These are phyloP conservation scores for Prionailurus viverrinus DNA, from an alignment of 2,113 vertebrate species.

Conservation along the genomic window DNA sequence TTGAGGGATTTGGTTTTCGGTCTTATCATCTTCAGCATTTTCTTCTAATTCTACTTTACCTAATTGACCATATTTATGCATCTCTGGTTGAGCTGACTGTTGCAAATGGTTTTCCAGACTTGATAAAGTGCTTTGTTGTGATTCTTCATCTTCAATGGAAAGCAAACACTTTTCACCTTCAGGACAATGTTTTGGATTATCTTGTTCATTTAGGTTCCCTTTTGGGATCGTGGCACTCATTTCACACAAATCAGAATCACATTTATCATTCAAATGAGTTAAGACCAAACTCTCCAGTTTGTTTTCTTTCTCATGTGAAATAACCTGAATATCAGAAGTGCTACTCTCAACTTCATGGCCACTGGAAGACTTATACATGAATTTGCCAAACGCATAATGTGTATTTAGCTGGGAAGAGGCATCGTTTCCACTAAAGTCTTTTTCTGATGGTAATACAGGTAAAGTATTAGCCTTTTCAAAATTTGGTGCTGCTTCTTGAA, in stretches of 20 bases:
- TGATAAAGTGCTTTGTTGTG: constrained; percentile 77
- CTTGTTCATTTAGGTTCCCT: constrained; percentile 80
- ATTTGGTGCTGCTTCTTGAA: constrained; percentile 77
- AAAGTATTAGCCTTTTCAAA: constrained; percentile 79
- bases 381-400: constrained; percentile 75
- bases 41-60: constrained; percentile 89
- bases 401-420: constrained; percentile 74
- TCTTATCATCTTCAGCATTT: constrained; percentile 89
- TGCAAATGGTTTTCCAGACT: constrained; percentile 84
- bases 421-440: constrained; percentile 79
- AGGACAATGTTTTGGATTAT: constrained; percentile 77
- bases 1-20: constrained; percentile 87
- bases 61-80: constrained; percentile 84
- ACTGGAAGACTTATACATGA: constrained; percentile 78
- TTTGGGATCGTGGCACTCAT: constrained; percentile 80
- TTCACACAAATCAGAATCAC: constrained; percentile 79
- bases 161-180: constrained; percentile 78
- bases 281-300: constrained; percentile 80
- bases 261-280: constrained; percentile 82
- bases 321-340: constrained; percentile 82
- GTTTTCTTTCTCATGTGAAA: constrained; percentile 82
- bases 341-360: constrained; percentile 76
- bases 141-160: constrained; percentile 81
- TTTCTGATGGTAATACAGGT: constrained; percentile 70
- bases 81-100: constrained; percentile 82